These are phyloP conservation scores for Xylophagus ater DNA, from an alignment of 2,888 invertebrate genomes.

Conservation along the genomic window DNA sequence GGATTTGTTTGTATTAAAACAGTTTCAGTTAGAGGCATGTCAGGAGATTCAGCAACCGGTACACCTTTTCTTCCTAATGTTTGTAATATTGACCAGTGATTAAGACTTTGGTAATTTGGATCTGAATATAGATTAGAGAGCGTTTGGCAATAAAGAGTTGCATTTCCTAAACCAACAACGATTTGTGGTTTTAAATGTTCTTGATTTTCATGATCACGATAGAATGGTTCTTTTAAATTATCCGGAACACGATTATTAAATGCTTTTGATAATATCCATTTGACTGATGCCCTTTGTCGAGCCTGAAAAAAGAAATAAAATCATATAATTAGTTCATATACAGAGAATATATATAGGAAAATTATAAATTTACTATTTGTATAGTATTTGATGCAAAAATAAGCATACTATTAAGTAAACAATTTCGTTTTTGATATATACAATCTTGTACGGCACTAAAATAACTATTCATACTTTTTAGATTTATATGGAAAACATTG, in stretches of 20 bases:
- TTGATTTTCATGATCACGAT: slow-evolving; percentile 89
- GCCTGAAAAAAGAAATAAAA: slow-evolving; percentile 61
- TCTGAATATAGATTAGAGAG: slow-evolving; percentile 92
- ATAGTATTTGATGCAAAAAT: no score
- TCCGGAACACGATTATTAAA: slow-evolving; percentile 90
- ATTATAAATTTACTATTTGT: no score
- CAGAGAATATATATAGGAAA: no score
- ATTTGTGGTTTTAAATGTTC: slow-evolving; percentile 88
- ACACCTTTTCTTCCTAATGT: slow-evolving; percentile 86
- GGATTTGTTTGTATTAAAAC: slow-evolving; percentile 93
- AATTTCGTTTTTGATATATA: no score
- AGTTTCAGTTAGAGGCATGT: slow-evolving; percentile 86
- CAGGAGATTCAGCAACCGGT: slow-evolving; percentile 69
- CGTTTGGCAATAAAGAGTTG: slow-evolving; percentile 88
- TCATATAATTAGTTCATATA: no score
- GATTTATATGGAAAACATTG: no score
- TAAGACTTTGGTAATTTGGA: slow-evolving; percentile 90
- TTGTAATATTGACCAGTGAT: slow-evolving; percentile 91
- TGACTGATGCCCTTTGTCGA: slow-evolving; percentile 87
- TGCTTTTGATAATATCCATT: slow-evolving; percentile 93
- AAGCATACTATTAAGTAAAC: no score
- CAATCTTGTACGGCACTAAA: no score
- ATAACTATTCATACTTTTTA: no score
- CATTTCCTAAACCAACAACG: slow-evolving; percentile 81
- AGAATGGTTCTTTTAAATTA: slow-evolving; percentile 87